Evolutionary conservation across 2,797 vertebrate genomes (phyloP).

Genomic region (Synanceia verrucosa): DNA sequence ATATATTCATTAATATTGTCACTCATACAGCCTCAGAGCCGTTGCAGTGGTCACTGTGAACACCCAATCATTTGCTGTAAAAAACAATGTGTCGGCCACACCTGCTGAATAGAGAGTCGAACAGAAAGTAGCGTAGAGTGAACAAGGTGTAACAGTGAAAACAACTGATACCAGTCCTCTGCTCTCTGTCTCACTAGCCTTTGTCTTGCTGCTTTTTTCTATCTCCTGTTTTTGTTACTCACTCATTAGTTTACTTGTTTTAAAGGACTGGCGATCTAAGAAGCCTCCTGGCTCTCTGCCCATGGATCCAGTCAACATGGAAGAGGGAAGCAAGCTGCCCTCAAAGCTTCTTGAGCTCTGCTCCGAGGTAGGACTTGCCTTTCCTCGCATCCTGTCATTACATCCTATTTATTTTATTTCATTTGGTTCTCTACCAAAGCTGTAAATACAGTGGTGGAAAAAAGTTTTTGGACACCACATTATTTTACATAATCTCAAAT

Average conservation of each 20-base stretch:
- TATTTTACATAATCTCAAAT: too few relatives aligned
- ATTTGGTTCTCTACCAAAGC: neutral
- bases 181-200: neutral
- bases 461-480: neutral
- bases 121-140: too few relatives aligned
- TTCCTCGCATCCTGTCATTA: neutral
- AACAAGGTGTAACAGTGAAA: too few relatives aligned
- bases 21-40: too few relatives aligned
- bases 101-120: too few relatives aligned
- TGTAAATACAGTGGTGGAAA: neutral
- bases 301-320: conserved; percentile 80
- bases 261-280: neutral
- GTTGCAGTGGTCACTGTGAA: too few relatives aligned
- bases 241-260: conserved; percentile 12
- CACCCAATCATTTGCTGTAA: too few relatives aligned
- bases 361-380: conserved; percentile 72
- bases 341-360: conserved; percentile 80
- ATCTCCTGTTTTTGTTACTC: neutral
- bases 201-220: neutral
- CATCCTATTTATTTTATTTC: neutral
- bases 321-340: conserved; percentile 56
- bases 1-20: too few relatives aligned
- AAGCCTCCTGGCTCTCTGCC: conserved; percentile 82
- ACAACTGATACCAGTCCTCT: neutral
- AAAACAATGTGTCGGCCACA: too few relatives aligned